Evolutionary conservation across 1,140 invertebrate genomes (phyloP).

Genomic region (Patella vulgata): DNA sequence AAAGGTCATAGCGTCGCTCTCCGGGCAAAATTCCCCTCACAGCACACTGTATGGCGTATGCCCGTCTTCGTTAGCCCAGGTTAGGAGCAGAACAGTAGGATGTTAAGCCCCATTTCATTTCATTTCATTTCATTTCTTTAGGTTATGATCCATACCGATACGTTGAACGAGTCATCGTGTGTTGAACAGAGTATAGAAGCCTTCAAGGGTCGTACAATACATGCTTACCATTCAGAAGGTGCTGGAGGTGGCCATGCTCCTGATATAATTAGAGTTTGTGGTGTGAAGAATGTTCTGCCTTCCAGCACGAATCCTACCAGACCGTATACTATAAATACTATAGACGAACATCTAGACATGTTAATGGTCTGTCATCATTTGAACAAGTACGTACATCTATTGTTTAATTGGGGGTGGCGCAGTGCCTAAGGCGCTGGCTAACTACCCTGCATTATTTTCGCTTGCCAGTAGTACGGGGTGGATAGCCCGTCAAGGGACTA

Average conservation of each 20-base stretch:
- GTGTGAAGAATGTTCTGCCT: constrained; percentile 56
- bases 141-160: constrained; percentile 67
- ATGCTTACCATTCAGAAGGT: constrained; percentile 66
- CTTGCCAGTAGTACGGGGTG: no score
- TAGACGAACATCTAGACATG: constrained; percentile 67
- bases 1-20: no score
- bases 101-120: no score
- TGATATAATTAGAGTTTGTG: constrained; percentile 62
- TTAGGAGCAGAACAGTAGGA: no score
- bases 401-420: neutral
- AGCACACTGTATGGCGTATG: no score
- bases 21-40: no score
- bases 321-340: constrained; percentile 62
- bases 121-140: no score
- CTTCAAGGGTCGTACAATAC: constrained; percentile 60
- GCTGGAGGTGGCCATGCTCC: constrained; percentile 66
- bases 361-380: constrained; percentile 66
- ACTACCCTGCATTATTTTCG: no score
- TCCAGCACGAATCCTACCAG: constrained; percentile 65
- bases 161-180: constrained; percentile 64
- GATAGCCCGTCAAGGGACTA: no score
- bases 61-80: no score
- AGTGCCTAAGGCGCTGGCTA: no score
- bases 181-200: constrained; percentile 62
- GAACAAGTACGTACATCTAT: constrained; percentile 50